These are phyloP conservation scores for Myotis pilosus DNA, from an alignment of 2,797 vertebrate species.

Conservation along the genomic window DNA sequence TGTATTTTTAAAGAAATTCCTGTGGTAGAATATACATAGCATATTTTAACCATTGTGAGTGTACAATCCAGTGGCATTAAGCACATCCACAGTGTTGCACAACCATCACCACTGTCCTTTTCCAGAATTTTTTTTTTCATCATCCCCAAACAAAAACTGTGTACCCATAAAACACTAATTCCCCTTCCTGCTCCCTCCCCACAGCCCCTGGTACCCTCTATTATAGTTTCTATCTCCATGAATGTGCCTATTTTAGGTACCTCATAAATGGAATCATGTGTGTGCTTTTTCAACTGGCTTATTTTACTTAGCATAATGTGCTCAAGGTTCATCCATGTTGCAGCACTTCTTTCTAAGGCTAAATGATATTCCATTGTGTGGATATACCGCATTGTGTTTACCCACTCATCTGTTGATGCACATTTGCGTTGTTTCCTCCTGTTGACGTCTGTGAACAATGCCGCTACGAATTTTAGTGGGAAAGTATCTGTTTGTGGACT, in stretches of 20 bases:
- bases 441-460: not conserved
- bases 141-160: not conserved
- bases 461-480: not conserved
- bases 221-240: not conserved
- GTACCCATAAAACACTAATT: not conserved
- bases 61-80: not conserved
- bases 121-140: not conserved
- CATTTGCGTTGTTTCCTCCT: not conserved
- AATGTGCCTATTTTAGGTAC: not conserved
- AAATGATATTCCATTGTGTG: not conserved
- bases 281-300: not conserved
- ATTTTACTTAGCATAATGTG: slow-evolving; percentile 2
- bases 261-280: not conserved
- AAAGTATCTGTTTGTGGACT: not conserved
- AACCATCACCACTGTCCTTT: not conserved
- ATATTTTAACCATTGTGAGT: not conserved
- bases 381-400: not conserved
- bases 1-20: not conserved
- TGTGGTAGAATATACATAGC: not conserved
- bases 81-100: not conserved
- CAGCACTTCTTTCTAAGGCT: not conserved
- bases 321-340: not conserved
- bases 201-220: not conserved
- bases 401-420: not conserved
- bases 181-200: not conserved